phyloP scores from a whole-genome alignment of 2,113 vertebrate species.

The Pongo pygmaeus region DNA sequence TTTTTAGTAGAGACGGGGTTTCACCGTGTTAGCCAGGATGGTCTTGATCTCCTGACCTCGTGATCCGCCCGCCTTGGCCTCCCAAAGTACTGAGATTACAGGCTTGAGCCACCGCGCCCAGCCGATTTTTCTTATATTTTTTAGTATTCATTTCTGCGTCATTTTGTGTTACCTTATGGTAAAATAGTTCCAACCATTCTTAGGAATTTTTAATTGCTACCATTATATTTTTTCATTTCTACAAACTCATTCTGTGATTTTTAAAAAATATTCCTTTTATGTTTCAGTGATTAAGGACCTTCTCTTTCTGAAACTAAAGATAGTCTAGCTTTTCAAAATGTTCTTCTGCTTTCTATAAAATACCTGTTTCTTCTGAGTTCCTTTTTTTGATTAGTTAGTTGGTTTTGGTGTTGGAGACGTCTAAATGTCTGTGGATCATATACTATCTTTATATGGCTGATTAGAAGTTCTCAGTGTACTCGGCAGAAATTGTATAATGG shows the following conservation, averaged over 20 bases:
- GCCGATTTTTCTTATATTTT: not conserved
- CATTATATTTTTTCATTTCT: not conserved
- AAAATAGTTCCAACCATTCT: not conserved
- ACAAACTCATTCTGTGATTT: not conserved
- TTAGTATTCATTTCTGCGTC: not conserved
- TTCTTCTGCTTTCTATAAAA: not conserved
- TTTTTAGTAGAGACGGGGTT: too few species aligned
- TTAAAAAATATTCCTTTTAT: not conserved
- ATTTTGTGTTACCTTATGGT: slow-evolving; percentile 1
- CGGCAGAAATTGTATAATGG: not conserved
- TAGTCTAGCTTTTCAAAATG: slow-evolving; percentile 3
- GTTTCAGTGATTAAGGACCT: not conserved
- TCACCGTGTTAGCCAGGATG: too few species aligned
- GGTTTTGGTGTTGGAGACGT: not conserved
- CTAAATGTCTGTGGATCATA: not conserved
- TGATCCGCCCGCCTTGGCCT: too few species aligned
- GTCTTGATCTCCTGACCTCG: too few species aligned
- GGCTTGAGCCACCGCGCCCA: too few species aligned
- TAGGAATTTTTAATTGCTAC: slow-evolving; percentile 23
- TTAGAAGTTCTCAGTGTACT: not conserved
- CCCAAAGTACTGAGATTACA: too few species aligned
- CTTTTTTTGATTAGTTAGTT: not conserved
- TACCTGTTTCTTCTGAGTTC: not conserved
- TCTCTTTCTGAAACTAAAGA: not conserved
- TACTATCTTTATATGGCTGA: not conserved